Evolutionary conservation across 2,797 vertebrate species (phyloP), one percentile per base, ranked within the genome.

Genomic region (Typhlichthys eigenmanni): DNA sequence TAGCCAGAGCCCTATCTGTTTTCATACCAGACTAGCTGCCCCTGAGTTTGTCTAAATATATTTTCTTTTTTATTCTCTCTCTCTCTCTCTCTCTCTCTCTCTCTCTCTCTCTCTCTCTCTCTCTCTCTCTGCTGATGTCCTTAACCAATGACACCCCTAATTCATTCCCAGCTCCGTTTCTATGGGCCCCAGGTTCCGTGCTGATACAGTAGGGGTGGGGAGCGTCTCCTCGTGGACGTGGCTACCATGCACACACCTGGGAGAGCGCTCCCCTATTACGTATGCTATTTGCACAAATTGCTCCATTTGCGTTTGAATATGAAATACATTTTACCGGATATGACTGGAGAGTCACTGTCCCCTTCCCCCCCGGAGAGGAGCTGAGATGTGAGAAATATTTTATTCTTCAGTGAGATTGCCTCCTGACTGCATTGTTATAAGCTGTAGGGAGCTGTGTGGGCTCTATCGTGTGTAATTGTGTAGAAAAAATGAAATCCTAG

Each of bases 241-340:
- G 55, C 70, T 47, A 29, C 60, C 50, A 47, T 57, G 73, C 75
- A 68, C 75, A 82, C 88, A 87, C 84, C 81, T 83, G 80, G 72
- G 82, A 87, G 76, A 81, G 76, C 55, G 67, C 69, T 17, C 78
- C 77, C 69, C 78, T 54, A 84, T 88, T 84, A 86, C 76, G 46
- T 80, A 83, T 82, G 78, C 81, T 66, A 89, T 89, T 89, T 89
- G 85, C 80, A 87, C 88, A 90, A 87, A 90, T 89, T 90, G 87
- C 88, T 87, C 84, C 75, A 80, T 84, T 91, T 90, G 79, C 83
- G 80, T 86, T 88, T 84, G 84, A 90, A 87, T 86, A 87, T 81
- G 73, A 87, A 86, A 82, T 76, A 75, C 74, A 66, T 82, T 87
- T 78, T 71, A 62, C 38, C 1, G 29, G 74, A 82, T 75, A 71